Evolutionary conservation across 1,140 invertebrate species (phyloP), one percentile per base, ranked within the genome.

Genomic region (Uloborus diversus): DNA sequence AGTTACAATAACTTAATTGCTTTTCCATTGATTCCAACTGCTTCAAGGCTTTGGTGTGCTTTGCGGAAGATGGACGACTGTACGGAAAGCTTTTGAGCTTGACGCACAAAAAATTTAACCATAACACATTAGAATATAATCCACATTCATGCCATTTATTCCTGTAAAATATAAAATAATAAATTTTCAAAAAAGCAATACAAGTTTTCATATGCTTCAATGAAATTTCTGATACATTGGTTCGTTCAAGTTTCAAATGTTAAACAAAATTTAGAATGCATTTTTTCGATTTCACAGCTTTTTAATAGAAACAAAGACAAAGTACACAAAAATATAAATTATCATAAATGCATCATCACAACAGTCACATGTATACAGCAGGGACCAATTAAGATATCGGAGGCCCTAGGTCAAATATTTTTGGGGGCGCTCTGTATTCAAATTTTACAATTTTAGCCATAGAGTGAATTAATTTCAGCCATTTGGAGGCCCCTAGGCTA

Each of bases 81-180:
- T 75, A 75, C 11, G 49, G 13, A 64, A 30, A 30, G 11, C 51
- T 47, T 51, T 47, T 9, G 3, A 64, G 3, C 28, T 75, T 75
- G 4, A 33, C 5, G 13, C 71, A 75, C 14, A 75, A 25, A 35
- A 51, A 75, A 17, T 23, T 51, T 5, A 75, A 30, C 71, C 71
- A 75, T 32, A 75, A 42, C 13, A 75, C 42, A 64, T 75, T 75
- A 9, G 71, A 75, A 35, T 51, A 75, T 4, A 75, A 23, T 14
- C 37, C 4, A 11, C 27, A 62, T 17, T 64, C 53, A n/a, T 75
- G 59, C 71, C 71, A 75, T 33, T 64, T 13, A 51, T 75, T 64
- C 7, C 71, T 75, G 53, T 4, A 51, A 62, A 75, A 61, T n/a
- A 53, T 0, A 1, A 53, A 53, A 61, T 25, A 28, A 28, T 42